Conservation (phyloP, 2,797 vertebrate genomes). For the Protonibea diacanthus region DNA sequence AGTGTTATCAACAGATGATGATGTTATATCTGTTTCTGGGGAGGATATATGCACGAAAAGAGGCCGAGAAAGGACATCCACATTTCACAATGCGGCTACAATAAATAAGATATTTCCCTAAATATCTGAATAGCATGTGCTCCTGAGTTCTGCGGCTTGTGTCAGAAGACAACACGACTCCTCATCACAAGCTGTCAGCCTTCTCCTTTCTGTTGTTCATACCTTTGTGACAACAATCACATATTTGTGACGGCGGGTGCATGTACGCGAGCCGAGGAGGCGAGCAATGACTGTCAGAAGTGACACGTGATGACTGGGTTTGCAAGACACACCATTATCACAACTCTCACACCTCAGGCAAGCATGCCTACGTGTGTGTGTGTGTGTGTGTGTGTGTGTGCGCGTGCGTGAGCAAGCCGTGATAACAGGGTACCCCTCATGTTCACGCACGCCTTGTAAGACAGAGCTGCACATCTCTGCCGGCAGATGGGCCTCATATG, state of each 20-base stretch:
- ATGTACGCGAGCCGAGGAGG: slow-evolving; percentile 47
- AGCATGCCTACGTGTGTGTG: slow-evolving; percentile 3
- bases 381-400: slow-evolving; percentile 30
- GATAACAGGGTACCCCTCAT: slow-evolving; percentile 63
- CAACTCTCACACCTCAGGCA: slow-evolving; percentile 66
- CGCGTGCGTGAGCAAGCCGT: slow-evolving; percentile 27
- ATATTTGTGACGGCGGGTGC: slow-evolving; percentile 47
- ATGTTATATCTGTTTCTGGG: slow-evolving; percentile 1
- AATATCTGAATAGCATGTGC: slow-evolving; percentile 12
- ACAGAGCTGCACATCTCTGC: slow-evolving; percentile 43
- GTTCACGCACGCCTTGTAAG: slow-evolving; percentile 34
- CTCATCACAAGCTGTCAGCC: slow-evolving; percentile 57
- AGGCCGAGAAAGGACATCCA: not conserved
- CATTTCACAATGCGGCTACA: not conserved
- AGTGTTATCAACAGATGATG: slow-evolving; percentile 43
- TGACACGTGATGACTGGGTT: slow-evolving; percentile 70
- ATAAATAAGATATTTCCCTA: slow-evolving; percentile 15
- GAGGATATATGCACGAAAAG: slow-evolving; percentile 16
- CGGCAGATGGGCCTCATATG: slow-evolving; percentile 54
- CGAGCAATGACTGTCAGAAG: slow-evolving; percentile 70
- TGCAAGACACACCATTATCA: slow-evolving; percentile 73
- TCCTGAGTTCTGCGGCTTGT: slow-evolving; percentile 17
- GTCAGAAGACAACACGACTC: slow-evolving; percentile 32
- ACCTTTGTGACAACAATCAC: slow-evolving; percentile 57
- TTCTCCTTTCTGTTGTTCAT: slow-evolving; percentile 40